Conservation (phyloP, 2,888 invertebrate genomes). For the Priocnemis perturbator region DNA sequence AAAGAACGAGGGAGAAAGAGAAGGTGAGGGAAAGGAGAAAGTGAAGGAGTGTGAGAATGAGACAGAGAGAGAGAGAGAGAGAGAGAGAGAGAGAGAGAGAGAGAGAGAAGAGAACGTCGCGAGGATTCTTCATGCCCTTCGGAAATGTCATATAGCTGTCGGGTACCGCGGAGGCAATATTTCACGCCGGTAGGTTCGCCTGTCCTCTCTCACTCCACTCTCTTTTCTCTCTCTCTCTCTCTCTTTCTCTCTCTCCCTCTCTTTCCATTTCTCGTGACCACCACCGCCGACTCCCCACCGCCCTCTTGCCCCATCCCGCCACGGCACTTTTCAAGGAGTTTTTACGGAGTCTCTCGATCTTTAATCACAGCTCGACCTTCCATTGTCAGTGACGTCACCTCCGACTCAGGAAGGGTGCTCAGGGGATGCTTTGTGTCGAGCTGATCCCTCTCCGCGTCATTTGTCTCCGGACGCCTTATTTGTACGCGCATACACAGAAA, state of each 20-base stretch:
- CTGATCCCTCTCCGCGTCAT: slow-evolving; percentile 71
- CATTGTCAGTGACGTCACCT: slow-evolving; percentile 74
- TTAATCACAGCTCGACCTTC: slow-evolving; percentile 74
- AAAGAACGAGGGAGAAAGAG: slow-evolving; percentile 4
- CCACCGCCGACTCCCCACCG: too few species aligned
- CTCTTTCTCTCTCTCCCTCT: slow-evolving; percentile 1
- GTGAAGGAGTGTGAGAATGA: slow-evolving; percentile 8
- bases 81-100: slow-evolving; percentile 23
- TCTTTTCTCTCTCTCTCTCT: not conserved
- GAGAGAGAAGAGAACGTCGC: slow-evolving; percentile 20
- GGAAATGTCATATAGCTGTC: slow-evolving; percentile 72
- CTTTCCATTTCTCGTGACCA: slow-evolving; percentile 19
- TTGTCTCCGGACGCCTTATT: slow-evolving; percentile 70
- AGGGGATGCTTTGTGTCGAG: slow-evolving; percentile 66
- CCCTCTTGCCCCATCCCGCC: slow-evolving; percentile 30
- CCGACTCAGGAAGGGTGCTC: slow-evolving; percentile 66
- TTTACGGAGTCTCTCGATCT: slow-evolving; percentile 74
- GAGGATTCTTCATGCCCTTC: slow-evolving; percentile 66
- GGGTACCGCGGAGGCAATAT: slow-evolving; percentile 71
- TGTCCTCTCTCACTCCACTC: slow-evolving; percentile 3
- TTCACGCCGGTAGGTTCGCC: slow-evolving; percentile 65
- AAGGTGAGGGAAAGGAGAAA: not conserved
- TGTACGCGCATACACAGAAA: slow-evolving; percentile 56
- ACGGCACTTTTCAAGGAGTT: slow-evolving; percentile 69
- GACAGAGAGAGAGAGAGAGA: slow-evolving; percentile 17